Evolutionary conservation across 1,140 invertebrate genomes (phyloP), one percentile per base, ranked within the genome.

Genomic region (Trialeurodes vaporariorum): DNA sequence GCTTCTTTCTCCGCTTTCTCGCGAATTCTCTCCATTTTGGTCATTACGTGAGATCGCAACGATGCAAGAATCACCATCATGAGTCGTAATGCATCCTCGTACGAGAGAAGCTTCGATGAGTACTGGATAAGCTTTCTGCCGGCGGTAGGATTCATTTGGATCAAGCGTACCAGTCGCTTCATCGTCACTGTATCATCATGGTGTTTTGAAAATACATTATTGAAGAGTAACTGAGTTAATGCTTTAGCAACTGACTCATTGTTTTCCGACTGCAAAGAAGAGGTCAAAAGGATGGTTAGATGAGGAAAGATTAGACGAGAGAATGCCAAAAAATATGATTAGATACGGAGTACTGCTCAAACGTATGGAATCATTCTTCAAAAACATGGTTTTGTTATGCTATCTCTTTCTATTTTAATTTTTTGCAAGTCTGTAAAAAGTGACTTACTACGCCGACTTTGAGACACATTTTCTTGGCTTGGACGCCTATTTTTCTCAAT

Each of bases 151-250:
- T 60, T 66, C 21, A 63, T 25, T 2, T 63, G 58, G 2, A 71
- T 68, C n/a, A 71, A 40, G 23, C 61, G 40, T 21, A 24, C 34
- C 22, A 71, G 58, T 34, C 67, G 24, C 17, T 23, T 34, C 17
- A 71, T 27, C 21, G 64, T 64, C 25, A 25, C 64, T 26, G 61
- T 34, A 21, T 64, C 58, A 13, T 40, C 34, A 27, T 64, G 61
- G 2, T 65, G 63, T 62, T 60, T 40, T 9, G 26, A 25, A 62
- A 69, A 70, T 26, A 70, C 27, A 5, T 62, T 25, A 25, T 25
- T 40, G 27, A 70, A 67, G 11, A 72, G 23, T 2, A 72, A 58
- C 63, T 72, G 67, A 11, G 61, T 59, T 2, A 72, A 34, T 25
- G 61, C 2, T 27, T 64, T 61, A 11, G 69, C 71, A 26, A 72